A percentile compares a stretch with the other conserved stretches of the same genome.
Conservation (phyloP, 2,113 vertebrate genomes). For the Puffinus mauretanicus region DNA sequence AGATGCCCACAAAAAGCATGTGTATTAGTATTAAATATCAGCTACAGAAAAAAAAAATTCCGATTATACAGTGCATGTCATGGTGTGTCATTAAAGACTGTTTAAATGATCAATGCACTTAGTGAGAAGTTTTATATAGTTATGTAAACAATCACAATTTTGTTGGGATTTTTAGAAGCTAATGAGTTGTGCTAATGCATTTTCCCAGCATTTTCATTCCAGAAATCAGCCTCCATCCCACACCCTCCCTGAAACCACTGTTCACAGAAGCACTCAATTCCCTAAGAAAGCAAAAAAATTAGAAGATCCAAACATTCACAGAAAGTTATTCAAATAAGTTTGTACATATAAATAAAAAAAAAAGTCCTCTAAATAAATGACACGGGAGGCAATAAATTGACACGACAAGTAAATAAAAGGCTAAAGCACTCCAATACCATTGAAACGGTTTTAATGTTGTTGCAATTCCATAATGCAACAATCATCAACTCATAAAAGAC, state of each 20-base stretch:
- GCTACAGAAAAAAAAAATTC: not conserved
- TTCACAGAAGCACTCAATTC: conserved; percentile 60
- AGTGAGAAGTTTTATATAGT: not conserved
- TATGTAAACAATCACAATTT: not conserved
- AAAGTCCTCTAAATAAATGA: conserved; percentile 96
- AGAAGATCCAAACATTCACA: conserved; percentile 61
- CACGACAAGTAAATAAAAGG: conserved; percentile 99
- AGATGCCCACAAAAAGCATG: not conserved
- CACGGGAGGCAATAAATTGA: conserved; percentile 99
- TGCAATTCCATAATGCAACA: conserved; percentile 99
- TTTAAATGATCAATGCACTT: not conserved
- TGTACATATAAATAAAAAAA: conserved; percentile 75
- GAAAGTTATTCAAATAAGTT: conserved; percentile 69
- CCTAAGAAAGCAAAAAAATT: conserved; percentile 57
- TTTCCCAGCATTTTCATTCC: conserved; percentile 55
- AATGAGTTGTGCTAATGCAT: conserved; percentile 48
- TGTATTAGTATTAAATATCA: not conserved
- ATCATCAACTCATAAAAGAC: conserved; percentile 87
- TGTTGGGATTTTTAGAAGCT: not conserved
- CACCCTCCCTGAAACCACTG: conserved; percentile 45
- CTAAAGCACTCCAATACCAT: conserved; percentile 99
- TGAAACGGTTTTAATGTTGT: conserved; percentile 99
- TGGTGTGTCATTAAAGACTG: not conserved
- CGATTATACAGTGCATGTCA: not conserved
- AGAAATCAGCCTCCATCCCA: conserved; percentile 53